A percentile compares a stretch with the other conserved stretches of the same genome.
These are phyloP conservation scores for Chrysolina oricalcia DNA, from an alignment of 2,888 invertebrate species.

Conservation along the genomic window DNA sequence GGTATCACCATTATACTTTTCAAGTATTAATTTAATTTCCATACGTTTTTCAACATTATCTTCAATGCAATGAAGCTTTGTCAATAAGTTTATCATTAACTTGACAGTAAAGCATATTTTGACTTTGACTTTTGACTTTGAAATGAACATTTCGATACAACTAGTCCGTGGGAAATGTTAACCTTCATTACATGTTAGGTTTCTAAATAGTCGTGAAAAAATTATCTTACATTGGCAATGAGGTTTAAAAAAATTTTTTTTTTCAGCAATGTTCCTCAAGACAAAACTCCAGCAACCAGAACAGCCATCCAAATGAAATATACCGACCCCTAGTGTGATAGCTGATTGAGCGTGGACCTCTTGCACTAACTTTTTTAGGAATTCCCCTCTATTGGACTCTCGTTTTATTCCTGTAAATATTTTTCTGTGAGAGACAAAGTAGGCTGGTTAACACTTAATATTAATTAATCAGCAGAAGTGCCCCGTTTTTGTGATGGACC, in stretches of 20 bases:
- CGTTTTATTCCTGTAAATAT: conserved; percentile 71
- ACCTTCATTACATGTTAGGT: too few species aligned
- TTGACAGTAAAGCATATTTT: too few species aligned
- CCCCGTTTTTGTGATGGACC: conserved; percentile 58
- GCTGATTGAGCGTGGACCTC: conserved; percentile 81
- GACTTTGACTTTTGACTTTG: too few species aligned
- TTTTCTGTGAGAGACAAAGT: conserved; percentile 40
- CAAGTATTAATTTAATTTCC: too few species aligned
- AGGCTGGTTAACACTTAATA: conserved; percentile 28
- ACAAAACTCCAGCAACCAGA: conserved; percentile 87
- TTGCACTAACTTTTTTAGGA: conserved; percentile 79
- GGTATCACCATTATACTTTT: too few species aligned
- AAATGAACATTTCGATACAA: too few species aligned
- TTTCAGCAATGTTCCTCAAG: conserved; percentile 86
- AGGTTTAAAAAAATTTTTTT: conserved; percentile 56
- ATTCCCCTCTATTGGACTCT: conserved; percentile 72
- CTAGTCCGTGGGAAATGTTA: too few species aligned
- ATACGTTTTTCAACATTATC: too few species aligned
- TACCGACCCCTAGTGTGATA: conserved; percentile 82
- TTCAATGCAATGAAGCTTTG: too few species aligned
- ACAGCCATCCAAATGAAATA: conserved; percentile 88
- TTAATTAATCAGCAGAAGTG: conserved; percentile 57
- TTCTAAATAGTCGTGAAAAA: too few species aligned
- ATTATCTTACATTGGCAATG: not conserved
- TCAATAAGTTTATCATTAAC: too few species aligned